phyloP scores from a whole-genome alignment of 2,113 vertebrate species.

The Uria lomvia region DNA sequence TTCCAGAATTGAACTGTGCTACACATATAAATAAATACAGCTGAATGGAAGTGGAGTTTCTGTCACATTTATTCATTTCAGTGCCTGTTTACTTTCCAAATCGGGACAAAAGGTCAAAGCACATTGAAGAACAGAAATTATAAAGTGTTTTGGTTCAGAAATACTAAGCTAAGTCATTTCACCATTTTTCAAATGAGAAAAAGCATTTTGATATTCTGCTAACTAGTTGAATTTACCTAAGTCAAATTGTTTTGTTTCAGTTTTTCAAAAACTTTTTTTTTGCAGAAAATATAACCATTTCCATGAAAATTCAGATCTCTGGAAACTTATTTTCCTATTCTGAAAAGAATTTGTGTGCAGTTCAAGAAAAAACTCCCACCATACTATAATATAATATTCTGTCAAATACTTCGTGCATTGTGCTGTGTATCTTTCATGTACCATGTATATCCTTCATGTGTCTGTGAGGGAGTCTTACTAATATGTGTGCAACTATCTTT shows the following conservation, averaged over 20 bases:
- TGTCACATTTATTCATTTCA: conserved; percentile 25
- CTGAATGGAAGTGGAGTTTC: neutral
- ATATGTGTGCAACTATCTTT: neutral
- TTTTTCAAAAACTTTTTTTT: neutral
- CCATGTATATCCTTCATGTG: neutral
- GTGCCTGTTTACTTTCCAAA: neutral
- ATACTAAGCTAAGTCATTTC: neutral
- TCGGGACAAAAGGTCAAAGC: neutral
- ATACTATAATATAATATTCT: neutral
- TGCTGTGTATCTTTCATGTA: neutral
- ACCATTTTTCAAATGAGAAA: neutral
- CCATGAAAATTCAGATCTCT: neutral
- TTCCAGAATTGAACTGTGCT: neutral
- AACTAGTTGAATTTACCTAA: neutral
- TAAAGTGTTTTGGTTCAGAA: neutral
- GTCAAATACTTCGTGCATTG: neutral
- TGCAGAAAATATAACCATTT: neutral
- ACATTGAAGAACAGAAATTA: neutral
- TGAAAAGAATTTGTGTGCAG: neutral
- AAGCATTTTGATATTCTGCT: neutral
- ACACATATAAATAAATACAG: neutral
- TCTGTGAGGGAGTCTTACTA: neutral
- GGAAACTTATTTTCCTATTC: neutral
- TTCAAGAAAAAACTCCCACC: neutral
- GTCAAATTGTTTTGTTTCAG: neutral